Conservation (phyloP, 1,140 invertebrate genomes). For the Charaxes varanes region DNA sequence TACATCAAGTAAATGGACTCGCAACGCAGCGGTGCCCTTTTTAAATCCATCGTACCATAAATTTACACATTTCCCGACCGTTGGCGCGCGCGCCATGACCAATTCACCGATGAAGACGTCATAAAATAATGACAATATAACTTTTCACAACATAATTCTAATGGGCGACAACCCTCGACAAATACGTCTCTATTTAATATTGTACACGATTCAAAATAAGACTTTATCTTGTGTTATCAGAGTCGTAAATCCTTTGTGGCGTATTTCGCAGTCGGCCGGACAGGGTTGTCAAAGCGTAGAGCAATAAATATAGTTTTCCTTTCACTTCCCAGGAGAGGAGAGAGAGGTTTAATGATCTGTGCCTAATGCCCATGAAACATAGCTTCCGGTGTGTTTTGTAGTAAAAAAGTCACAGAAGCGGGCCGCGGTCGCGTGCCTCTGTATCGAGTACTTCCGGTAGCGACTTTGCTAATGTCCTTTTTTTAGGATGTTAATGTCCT, state of each 20-base stretch:
- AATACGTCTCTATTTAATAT: conserved; percentile 7
- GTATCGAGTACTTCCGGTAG: conserved; percentile 27
- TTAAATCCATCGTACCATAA: neutral
- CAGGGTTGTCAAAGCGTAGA: conserved; percentile 33
- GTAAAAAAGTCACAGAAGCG: conserved; percentile 42
- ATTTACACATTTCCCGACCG: conserved; percentile 24
- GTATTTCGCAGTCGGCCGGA: neutral
- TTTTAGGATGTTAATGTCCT: too few species aligned
- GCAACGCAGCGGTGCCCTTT: conserved; percentile 30
- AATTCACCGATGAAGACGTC: conserved; percentile 53
- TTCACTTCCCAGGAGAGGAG: conserved; percentile 37
- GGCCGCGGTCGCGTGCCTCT: conserved; percentile 30
- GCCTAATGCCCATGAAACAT: conserved; percentile 52
- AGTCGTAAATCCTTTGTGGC: neutral
- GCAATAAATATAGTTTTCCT: conserved; percentile 51
- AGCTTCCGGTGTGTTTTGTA: conserved; percentile 60
- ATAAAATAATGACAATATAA: conserved; percentile 62
- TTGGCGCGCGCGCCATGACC: conserved; percentile 39
- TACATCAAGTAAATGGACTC: conserved; percentile 19
- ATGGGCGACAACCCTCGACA: conserved; percentile 34
- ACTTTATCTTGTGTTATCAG: neutral
- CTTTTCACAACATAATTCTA: conserved; percentile 45
- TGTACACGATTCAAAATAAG: neutral
- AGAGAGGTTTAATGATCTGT: conserved; percentile 59
- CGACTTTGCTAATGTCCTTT: conserved; percentile 34